A percentile compares a stretch with the other conserved stretches of the same genome.
These are phyloP conservation scores for Drosophila pallidifrons DNA, from an alignment of 1,140 invertebrate species.

Conservation along the genomic window DNA sequence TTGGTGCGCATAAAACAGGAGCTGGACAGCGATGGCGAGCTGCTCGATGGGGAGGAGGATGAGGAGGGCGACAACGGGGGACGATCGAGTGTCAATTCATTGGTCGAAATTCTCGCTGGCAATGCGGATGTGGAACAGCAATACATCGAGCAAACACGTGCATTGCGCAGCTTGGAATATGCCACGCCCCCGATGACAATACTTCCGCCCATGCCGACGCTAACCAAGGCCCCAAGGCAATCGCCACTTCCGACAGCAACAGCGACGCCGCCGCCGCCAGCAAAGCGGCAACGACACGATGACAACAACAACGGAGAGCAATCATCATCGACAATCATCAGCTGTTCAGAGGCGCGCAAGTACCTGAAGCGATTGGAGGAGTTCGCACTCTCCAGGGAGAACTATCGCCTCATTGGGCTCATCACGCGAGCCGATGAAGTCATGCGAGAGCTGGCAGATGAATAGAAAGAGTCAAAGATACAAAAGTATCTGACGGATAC, in stretches of 20 bases:
- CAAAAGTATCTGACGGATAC: too few species aligned
- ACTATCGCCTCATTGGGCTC: constrained; percentile 75
- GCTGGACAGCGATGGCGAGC: constrained; percentile 53
- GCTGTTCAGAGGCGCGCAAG: constrained; percentile 73
- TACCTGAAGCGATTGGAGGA: constrained; percentile 79
- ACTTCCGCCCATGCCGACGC: constrained; percentile 52
- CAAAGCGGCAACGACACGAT: constrained; percentile 55
- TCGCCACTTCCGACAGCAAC: constrained; percentile 30
- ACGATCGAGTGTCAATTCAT: constrained; percentile 68
- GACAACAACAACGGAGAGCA: constrained; percentile 64
- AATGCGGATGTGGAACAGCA: constrained; percentile 70
- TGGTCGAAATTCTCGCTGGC: constrained; percentile 68
- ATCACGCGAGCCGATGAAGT: constrained; percentile 80
- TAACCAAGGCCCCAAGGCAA: constrained; percentile 57
- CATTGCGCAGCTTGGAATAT: constrained; percentile 31
- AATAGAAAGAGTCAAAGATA: constrained; percentile 9
- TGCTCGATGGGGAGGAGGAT: constrained; percentile 26
- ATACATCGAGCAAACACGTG: constrained; percentile 64
- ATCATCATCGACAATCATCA: constrained; percentile 44
- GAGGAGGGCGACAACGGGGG: constrained; percentile 66
- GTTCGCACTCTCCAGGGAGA: constrained; percentile 74
- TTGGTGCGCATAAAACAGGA: constrained; percentile 47
- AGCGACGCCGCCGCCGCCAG: constrained; percentile 41
- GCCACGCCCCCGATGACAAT: constrained; percentile 25
- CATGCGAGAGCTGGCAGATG: constrained; percentile 71